These are phyloP conservation scores for Penelope pileata DNA, from an alignment of 2,113 vertebrate species.

Conservation along the genomic window DNA sequence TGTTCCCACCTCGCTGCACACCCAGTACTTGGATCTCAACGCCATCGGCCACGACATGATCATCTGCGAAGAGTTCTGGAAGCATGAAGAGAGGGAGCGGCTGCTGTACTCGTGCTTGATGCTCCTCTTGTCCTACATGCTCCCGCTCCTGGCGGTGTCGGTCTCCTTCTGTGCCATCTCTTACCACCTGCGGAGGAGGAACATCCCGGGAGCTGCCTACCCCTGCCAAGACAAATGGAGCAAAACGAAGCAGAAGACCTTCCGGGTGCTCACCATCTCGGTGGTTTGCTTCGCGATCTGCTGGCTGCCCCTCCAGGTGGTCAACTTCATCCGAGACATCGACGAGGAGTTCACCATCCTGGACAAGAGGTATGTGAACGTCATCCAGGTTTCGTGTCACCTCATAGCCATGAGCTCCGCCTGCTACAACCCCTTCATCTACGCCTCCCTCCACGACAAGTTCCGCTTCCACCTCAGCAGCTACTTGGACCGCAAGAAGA, in stretches of 20 bases:
- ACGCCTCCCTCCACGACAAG: constrained; percentile 82
- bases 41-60: constrained; percentile 82
- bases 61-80: constrained; percentile 89
- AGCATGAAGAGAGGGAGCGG: constrained; percentile 74
- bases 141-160: constrained; percentile 81
- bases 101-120: constrained; percentile 86
- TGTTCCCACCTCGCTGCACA: constrained; percentile 79
- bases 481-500: constrained; percentile 64
- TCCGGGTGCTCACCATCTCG: constrained; percentile 81
- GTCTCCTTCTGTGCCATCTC: constrained; percentile 88
- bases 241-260: constrained; percentile 84
- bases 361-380: constrained; percentile 80
- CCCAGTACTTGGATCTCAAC: constrained; percentile 83
- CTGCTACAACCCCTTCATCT: constrained; percentile 87
- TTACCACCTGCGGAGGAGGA: constrained; percentile 77
- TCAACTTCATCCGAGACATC: constrained; percentile 84
- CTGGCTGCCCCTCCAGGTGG: constrained; percentile 89
- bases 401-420: constrained; percentile 84
- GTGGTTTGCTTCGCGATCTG: constrained; percentile 87
- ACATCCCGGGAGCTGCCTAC: constrained; percentile 59
- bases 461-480: constrained; percentile 77
- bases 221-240: constrained; percentile 78
- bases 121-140: constrained; percentile 85
- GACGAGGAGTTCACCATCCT: constrained; percentile 80
- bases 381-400: constrained; percentile 83